Conservation (phyloP, 2,888 invertebrate genomes). For the Drosophila histrio region DNA sequence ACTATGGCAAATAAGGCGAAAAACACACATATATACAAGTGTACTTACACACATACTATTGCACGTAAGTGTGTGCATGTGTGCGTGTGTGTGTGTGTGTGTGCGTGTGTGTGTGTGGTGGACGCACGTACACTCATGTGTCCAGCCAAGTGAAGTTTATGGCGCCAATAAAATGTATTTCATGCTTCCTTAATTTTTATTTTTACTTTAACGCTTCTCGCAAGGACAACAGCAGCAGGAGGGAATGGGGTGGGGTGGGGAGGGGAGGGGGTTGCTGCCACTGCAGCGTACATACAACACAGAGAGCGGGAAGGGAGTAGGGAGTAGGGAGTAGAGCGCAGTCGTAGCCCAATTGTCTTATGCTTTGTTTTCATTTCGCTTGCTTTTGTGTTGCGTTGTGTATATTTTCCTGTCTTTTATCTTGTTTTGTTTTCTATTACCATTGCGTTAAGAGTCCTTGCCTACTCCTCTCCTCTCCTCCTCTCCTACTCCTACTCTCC, state of each 20-base stretch:
- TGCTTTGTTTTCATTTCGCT: conserved; percentile 31
- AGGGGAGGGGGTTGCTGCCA: not conserved
- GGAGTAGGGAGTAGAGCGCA: conserved; percentile 8
- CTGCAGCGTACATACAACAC: conserved; percentile 32
- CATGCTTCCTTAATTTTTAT: conserved; percentile 85
- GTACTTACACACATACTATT: conserved; percentile 14
- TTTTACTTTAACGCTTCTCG: conserved; percentile 77
- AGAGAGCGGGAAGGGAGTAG: not conserved
- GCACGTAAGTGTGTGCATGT: conserved; percentile 7
- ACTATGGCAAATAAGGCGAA: conserved; percentile 68
- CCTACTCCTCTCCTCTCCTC: not conserved
- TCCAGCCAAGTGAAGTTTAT: conserved; percentile 83
- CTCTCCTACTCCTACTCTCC: not conserved
- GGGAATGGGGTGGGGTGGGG: not conserved
- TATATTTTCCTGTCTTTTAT: conserved; percentile 9
- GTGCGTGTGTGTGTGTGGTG: conserved; percentile 43
- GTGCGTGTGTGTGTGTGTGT: conserved; percentile 12
- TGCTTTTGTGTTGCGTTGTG: not conserved
- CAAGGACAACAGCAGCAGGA: conserved; percentile 44
- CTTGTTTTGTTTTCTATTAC: conserved; percentile 35
- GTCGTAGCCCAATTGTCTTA: conserved; percentile 52
- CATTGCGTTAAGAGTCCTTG: conserved; percentile 41
- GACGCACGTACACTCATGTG: conserved; percentile 81
- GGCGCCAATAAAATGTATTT: conserved; percentile 84
- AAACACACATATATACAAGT: conserved; percentile 22